phyloP scores from a whole-genome alignment of 2,113 vertebrate species.

The Sturnus vulgaris region DNA sequence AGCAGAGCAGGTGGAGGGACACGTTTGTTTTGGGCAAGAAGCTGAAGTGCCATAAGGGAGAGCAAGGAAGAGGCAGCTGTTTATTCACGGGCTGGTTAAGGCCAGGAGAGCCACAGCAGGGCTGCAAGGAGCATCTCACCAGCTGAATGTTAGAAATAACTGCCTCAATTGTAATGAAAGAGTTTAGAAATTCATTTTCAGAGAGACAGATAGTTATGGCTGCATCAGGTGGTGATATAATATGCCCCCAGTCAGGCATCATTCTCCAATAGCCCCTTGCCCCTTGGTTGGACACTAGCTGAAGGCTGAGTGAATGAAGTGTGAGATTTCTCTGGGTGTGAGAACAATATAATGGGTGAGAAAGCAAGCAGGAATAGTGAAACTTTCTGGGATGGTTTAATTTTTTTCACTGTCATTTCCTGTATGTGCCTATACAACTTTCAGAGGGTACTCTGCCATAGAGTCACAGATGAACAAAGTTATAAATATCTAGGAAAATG shows the following conservation, averaged over 20 bases:
- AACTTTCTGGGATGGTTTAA: neutral
- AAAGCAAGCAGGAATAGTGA: neutral
- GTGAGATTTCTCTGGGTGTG: neutral
- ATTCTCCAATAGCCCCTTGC: neutral
- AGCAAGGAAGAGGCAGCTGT: neutral
- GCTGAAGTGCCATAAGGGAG: neutral
- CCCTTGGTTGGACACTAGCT: neutral
- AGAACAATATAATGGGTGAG: neutral
- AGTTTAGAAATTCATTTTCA: neutral
- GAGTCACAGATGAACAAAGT: neutral
- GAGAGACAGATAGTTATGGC: neutral
- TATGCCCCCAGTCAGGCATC: neutral
- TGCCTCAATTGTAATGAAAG: neutral
- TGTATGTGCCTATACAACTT: neutral
- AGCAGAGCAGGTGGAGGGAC: neutral
- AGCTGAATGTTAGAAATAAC: neutral
- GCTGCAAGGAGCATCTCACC: neutral
- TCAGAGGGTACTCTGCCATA: neutral
- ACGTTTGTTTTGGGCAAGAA: neutral
- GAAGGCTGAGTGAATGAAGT: neutral
- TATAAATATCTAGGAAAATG: neutral
- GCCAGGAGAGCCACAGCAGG: neutral
- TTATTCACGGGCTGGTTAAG: neutral
- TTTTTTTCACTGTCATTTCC: neutral
- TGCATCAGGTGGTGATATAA: neutral